Conservation (phyloP, 2,888 invertebrate genomes). For the Acleris holmiana region DNA sequence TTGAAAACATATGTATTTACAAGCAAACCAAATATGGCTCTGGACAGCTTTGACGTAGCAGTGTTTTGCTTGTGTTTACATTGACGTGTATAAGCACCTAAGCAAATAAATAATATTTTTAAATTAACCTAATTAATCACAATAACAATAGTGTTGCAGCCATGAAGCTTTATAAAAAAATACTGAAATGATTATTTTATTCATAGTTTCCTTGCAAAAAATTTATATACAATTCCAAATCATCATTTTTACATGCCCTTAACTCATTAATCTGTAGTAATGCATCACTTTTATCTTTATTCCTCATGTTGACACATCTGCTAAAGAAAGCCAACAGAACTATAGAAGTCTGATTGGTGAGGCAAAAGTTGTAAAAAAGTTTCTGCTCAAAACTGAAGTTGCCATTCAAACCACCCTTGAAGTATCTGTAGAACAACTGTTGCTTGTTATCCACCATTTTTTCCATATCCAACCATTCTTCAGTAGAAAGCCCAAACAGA, state of each 20-base stretch:
- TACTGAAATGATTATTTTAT: background rate
- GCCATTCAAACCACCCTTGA: slow-evolving; percentile 68
- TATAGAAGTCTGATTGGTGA: slow-evolving; percentile 61
- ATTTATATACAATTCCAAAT: slow-evolving; percentile 62
- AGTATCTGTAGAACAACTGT: slow-evolving; percentile 77
- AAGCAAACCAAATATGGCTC: too few relatives aligned
- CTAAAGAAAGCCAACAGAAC: slow-evolving; percentile 63
- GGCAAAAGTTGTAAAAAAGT: slow-evolving; percentile 77
- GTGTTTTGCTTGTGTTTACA: too few relatives aligned
- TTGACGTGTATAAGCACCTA: too few relatives aligned
- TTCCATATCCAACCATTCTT: slow-evolving; percentile 72
- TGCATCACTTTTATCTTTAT: slow-evolving; percentile 63
- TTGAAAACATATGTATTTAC: too few relatives aligned
- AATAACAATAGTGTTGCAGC: too few relatives aligned
- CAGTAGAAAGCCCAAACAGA: slow-evolving; percentile 63
- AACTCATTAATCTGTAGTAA: slow-evolving; percentile 68
- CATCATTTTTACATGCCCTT: slow-evolving; percentile 56
- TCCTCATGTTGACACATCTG: slow-evolving; percentile 66
- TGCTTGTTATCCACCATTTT: slow-evolving; percentile 57
- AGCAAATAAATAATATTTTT: too few relatives aligned
- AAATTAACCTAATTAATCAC: too few relatives aligned
- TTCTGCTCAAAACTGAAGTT: slow-evolving; percentile 67
- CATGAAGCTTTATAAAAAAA: background rate
- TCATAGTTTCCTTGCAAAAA: slow-evolving; percentile 46
- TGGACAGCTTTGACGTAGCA: too few relatives aligned